Evolutionary conservation across 2,797 vertebrate species (phyloP).

Genomic region (Hoplostethus mediterraneus): DNA sequence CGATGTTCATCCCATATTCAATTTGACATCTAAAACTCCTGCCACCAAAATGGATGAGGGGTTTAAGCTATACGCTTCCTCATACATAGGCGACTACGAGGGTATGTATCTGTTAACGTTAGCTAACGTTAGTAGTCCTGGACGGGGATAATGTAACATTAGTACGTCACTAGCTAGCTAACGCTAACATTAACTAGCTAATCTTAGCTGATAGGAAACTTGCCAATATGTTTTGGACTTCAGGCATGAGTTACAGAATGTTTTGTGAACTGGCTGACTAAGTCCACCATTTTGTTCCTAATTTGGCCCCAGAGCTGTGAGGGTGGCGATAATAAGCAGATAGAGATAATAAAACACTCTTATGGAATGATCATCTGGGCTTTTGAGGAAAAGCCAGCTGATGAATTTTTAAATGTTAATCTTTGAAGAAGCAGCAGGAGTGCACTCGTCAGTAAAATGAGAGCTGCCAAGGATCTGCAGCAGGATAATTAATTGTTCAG

Average conservation of each 20-base stretch:
- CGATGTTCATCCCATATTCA: no score
- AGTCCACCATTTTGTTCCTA: constrained; percentile 60
- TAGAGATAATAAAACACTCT: constrained; percentile 76
- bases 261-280: constrained; percentile 39
- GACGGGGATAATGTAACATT: no score
- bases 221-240: no score
- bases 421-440: constrained; percentile 83
- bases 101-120: no score
- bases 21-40: no score
- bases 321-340: constrained; percentile 68
- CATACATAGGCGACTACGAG: no score
- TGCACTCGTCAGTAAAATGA: constrained; percentile 80
- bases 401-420: constrained; percentile 84
- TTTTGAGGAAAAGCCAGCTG: constrained; percentile 78
- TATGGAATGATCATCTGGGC: constrained; percentile 65
- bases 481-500: constrained; percentile 88
- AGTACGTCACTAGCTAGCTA: no score
- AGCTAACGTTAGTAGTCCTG: no score
- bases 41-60: no score
- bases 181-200: no score
- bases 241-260: constrained; percentile 3
- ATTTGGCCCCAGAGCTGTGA: constrained; percentile 60
- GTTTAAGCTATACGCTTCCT: no score
- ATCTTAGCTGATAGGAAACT: no score
- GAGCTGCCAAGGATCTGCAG: constrained; percentile 80